Evolutionary conservation across 92 coral and sea anemone species (phyloP), one percentile per base, ranked within the genome.

Genomic region (Zoanthus gigantus): DNA sequence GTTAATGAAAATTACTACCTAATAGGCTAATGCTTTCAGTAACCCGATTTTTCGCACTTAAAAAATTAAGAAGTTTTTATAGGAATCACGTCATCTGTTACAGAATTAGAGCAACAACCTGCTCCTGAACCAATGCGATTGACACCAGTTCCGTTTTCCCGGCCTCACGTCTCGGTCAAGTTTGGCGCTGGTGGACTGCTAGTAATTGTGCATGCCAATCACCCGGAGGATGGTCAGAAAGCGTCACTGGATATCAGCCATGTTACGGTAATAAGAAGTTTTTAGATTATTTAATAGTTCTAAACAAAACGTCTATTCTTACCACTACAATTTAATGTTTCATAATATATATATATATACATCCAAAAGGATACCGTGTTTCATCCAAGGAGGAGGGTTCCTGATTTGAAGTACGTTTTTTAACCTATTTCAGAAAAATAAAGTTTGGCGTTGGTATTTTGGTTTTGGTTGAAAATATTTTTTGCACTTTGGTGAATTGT

Each of bases 131-230:
- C 61, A 65, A 63, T 74, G 7, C 85, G 85, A 7, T 67, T 81
- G 74, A 81, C 85, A 46, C 85, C 85, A 7, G 85, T 81, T 46
- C 85, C 60, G 16, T 81, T 65, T 67, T 13, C 85, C 14, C 85
- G 85, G 44, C 85, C 85, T 45, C 85, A 81, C 61, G 53, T 65
- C 60, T 6, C 74, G 6, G 52, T 71, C 75, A 65, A 16, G 46
- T 81, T 81, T 65, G 85, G 85, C 48, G 74, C 85, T 1, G 85
- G 76, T 6, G 85, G 85, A 81, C 9, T 66, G 65, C 29, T 81
- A 23, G 85, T 81, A 14, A 81, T 74, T 5, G 85, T 66, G 15
- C 75, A 81, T 66, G 76, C 85, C 1, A 66, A 81, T 57, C 75
- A 67, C 7, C 85, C 85, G 28, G 61, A 18, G 4, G 85, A 81